Evolutionary conservation across 30 jellyfish, hydroid and myxozoan species (phyloP).

Genomic region (Phacellophora camtschatica): DNA sequence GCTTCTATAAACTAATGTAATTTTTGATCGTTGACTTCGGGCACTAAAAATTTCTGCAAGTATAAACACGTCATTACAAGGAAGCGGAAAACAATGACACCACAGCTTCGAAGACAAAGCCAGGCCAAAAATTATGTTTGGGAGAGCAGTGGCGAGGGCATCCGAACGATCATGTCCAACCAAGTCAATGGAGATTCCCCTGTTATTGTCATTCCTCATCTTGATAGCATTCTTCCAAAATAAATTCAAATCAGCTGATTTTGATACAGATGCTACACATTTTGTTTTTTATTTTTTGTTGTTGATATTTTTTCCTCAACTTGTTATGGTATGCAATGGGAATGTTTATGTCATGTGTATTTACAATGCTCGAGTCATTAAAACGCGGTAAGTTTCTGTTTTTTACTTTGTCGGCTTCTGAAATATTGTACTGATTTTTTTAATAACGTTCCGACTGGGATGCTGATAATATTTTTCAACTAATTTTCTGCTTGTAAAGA

Average conservation of each 20-base stretch:
- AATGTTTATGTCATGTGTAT: conserved; percentile 18
- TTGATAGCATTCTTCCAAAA: conserved; percentile 17
- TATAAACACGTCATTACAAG: no score
- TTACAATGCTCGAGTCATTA: not conserved
- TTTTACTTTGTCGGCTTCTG: no score
- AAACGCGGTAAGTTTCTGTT: conserved; percentile 30
- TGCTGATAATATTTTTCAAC: no score
- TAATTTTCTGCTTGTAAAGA: no score
- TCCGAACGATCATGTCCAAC: conserved; percentile 27
- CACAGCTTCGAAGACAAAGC: no score
- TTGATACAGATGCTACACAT: not conserved
- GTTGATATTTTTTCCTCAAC: not conserved
- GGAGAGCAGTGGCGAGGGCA: not conserved
- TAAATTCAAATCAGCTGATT: conserved; percentile 63
- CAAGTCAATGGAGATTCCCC: conserved; percentile 62
- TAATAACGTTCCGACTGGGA: no score
- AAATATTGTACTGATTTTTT: no score
- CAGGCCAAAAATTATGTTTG: not conserved
- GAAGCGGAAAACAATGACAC: no score
- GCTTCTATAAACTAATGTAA: not conserved
- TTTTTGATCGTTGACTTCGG: no score
- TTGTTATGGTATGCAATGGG: not conserved
- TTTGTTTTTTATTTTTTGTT: not conserved
- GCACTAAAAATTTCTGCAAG: no score
- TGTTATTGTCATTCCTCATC: conserved; percentile 20